Evolutionary conservation across 1,140 invertebrate genomes (phyloP), one percentile per base, ranked within the genome.

Genomic region (Grapholita molesta): DNA sequence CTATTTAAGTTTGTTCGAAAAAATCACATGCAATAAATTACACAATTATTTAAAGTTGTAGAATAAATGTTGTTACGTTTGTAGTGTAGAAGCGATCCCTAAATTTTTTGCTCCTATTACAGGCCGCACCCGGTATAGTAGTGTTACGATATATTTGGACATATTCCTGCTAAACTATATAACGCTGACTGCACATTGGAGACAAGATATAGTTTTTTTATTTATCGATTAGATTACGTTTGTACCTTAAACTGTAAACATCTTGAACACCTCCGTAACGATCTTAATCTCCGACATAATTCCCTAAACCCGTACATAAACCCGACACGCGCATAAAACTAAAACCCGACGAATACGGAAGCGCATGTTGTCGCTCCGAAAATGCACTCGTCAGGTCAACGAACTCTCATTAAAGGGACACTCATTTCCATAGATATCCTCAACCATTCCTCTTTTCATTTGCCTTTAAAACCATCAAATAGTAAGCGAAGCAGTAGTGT

Each of bases 381-480:
- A 88, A 88, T 79, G 78, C 80, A 87, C 75, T 78, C 71, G 78
- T 78, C 79, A 79, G 86, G 81, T 87, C 82, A 88, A 90, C 70
- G 88, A 81, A 84, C 88, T 84, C 86, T 90, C 85, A 89, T 89
- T 89, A 90, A 86, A 87, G 78, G 75, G 82, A 73, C 70, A 67
- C 73, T 72, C 73, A 79, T 74, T 82, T 80, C 77, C 75, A 80
- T 78, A 74, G 70, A 70, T 64, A 76, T 73, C 73, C 70, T 23
- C 66, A 57, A 78, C 69, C 80, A 84, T 80, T 70, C 79, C 70
- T 68, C 70, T 65, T 70, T 75, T 74, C 48, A 9, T 25, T 57
- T 1, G n/a, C 11, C n/a, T 30, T 12, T 15, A 8, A 32, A 24
- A 5, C 3, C 8, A 15, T 57, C 32, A 24, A 35, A 32, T 64